phyloP scores from a whole-genome alignment of 2,113 vertebrate species.

The Machaerirhynchus nigripectus region DNA sequence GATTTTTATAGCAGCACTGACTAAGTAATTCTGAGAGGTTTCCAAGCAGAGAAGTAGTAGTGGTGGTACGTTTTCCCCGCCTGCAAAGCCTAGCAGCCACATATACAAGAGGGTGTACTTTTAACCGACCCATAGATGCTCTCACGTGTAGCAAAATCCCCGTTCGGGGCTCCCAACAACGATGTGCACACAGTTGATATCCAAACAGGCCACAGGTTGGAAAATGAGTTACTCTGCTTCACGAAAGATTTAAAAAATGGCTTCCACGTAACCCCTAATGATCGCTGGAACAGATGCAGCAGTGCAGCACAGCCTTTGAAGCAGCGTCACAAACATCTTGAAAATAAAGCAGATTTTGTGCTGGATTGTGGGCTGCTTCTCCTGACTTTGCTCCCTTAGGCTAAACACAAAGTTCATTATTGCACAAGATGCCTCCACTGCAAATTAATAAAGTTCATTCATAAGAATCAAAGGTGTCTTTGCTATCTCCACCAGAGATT shows the following conservation, averaged over 20 bases:
- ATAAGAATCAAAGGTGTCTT: neutral
- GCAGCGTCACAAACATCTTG: neutral
- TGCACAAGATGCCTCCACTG: neutral
- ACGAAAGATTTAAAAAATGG: neutral
- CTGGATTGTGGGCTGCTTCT: neutral
- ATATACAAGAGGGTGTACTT: rapidly evolving
- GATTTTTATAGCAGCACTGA: neutral
- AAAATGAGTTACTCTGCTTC: neutral
- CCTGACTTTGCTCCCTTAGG: neutral
- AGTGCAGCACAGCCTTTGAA: rapidly evolving
- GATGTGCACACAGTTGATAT: neutral
- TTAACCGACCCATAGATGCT: neutral
- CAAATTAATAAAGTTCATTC: neutral
- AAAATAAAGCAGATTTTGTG: neutral
- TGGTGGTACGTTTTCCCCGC: rapidly evolving
- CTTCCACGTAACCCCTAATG: neutral
- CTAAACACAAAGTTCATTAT: neutral
- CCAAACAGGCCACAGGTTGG: neutral
- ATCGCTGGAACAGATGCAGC: neutral
- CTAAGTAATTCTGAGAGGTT: neutral
- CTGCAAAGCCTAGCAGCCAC: neutral
- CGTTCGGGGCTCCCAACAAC: neutral
- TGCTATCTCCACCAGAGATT: neutral
- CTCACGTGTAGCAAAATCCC: neutral
- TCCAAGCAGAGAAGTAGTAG: neutral